Conservation (phyloP, 2,888 invertebrate species). For the Platycheirus albimanus region DNA sequence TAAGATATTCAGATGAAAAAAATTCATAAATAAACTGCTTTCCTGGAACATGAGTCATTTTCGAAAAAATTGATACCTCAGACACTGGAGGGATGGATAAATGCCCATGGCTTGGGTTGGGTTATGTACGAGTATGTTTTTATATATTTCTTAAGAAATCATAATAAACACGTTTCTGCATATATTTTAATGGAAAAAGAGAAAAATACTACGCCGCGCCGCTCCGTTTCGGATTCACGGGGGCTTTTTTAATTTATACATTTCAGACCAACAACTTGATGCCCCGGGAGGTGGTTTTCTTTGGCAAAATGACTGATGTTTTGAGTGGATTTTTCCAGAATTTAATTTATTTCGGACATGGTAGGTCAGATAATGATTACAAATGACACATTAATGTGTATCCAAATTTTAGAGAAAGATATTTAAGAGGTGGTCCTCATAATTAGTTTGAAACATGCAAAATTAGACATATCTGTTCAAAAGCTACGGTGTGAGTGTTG, state of each 20-base stretch:
- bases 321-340: constrained; percentile 15
- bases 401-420: neutral
- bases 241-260: constrained; percentile 1
- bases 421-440: too few relatives aligned
- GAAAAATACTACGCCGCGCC: constrained; percentile 3
- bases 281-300: constrained; percentile 22
- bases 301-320: neutral
- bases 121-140: too few relatives aligned
- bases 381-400: constrained; percentile 17
- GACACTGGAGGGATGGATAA: neutral
- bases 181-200: constrained; percentile 1
- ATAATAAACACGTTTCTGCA: constrained; percentile 9
- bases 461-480: too few relatives aligned
- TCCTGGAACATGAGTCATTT: constrained; percentile 14
- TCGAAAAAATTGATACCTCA: neutral
- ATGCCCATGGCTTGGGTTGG: constrained; percentile 9
- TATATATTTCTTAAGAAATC: constrained; percentile 9
- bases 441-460: too few relatives aligned
- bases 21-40: neutral
- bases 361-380: neutral
- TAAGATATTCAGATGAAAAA: constrained; percentile 7
- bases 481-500: too few relatives aligned
- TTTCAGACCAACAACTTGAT: constrained; percentile 7
- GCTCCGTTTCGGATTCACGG: neutral
- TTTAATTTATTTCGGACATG: neutral